phyloP scores from a whole-genome alignment of 2,797 vertebrate genomes.

The Heterohyrax brucei region DNA sequence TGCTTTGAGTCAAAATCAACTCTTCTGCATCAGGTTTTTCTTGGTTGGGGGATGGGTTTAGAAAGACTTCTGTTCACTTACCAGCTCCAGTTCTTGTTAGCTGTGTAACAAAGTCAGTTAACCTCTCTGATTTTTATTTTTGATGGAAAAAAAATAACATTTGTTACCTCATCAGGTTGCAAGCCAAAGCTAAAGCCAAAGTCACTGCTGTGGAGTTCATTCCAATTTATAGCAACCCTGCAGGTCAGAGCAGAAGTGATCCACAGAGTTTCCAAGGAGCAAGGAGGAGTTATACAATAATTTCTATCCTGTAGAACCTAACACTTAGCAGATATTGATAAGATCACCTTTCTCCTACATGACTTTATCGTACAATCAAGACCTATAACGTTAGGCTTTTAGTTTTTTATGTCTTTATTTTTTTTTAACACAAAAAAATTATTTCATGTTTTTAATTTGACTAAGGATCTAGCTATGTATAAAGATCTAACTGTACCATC shows the following conservation, averaged over 20 bases:
- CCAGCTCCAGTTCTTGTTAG: background rate
- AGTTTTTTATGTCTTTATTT: background rate
- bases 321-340: background rate
- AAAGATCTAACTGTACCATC: background rate
- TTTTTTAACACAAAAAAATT: background rate
- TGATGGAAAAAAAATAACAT: background rate
- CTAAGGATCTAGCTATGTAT: background rate
- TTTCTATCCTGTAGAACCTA: background rate
- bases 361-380: background rate
- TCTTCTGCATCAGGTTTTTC: too few species aligned
- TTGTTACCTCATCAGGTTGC: background rate
- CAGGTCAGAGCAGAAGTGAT: too few species aligned
- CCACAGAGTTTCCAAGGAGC: too few species aligned
- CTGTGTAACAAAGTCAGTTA: background rate
- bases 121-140: background rate
- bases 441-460: background rate
- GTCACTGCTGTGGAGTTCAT: too few species aligned
- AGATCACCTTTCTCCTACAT: background rate
- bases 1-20: too few species aligned
- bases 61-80: background rate
- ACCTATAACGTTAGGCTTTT: background rate
- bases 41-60: background rate
- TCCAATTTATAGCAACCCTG: too few species aligned
- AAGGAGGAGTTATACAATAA: background rate
- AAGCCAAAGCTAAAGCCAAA: too few species aligned